Percentiles rank a stretch among this genome's conserved stretches.
These are phyloP conservation scores for Platalea minor DNA, from an alignment of 2,797 vertebrate genomes.

Conservation along the genomic window DNA sequence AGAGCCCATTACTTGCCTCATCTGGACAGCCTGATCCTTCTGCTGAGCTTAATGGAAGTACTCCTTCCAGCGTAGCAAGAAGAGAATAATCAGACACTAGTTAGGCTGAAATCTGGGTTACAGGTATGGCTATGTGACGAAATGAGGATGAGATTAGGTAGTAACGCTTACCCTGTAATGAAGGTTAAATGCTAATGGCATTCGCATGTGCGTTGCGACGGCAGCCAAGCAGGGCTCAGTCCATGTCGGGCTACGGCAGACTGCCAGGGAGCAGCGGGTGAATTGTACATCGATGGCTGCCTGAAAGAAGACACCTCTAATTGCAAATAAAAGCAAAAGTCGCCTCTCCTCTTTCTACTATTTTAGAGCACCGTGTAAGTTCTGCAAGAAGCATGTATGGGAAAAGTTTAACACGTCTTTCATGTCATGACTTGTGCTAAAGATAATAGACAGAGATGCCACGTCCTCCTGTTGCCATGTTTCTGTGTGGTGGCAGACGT, in stretches of 20 bases:
- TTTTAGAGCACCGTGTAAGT: neutral
- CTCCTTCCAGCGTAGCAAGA: neutral
- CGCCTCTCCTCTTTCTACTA: neutral
- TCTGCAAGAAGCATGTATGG: neutral
- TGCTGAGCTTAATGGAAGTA: neutral
- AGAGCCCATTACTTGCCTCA: neutral
- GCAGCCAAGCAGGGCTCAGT: neutral
- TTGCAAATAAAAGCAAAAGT: neutral
- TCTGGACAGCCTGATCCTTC: neutral
- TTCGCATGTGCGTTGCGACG: neutral
- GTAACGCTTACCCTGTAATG: neutral
- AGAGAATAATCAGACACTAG: neutral
- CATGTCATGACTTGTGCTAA: neutral
- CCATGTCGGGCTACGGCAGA: neutral
- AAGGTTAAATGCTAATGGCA: neutral
- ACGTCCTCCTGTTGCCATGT: neutral
- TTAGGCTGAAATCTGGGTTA: neutral
- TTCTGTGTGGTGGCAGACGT: neutral
- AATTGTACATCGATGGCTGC: neutral
- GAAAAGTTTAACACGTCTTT: neutral
- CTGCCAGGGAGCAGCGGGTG: neutral
- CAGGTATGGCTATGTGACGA: neutral
- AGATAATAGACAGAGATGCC: neutral
- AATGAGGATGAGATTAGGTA: neutral
- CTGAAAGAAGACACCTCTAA: neutral